phyloP scores from a whole-genome alignment of 2,888 invertebrate genomes.

The Eupithecia inturbata region DNA sequence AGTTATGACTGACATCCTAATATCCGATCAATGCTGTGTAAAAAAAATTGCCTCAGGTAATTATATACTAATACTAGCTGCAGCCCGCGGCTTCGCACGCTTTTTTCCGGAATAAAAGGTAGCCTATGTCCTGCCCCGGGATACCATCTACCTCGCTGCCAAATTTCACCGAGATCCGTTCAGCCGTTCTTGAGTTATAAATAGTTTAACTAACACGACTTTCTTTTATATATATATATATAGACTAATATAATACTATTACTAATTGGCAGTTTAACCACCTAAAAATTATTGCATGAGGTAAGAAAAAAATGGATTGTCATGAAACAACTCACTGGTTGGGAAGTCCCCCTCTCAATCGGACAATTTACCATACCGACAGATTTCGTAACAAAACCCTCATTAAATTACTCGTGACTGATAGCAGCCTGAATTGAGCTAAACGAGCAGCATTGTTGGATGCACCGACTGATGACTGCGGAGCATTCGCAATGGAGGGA shows the following conservation, averaged over 20 bases:
- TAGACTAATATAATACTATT: no score
- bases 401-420: constrained; percentile 30
- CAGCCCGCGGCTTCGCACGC: no score
- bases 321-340: neutral
- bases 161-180: no score
- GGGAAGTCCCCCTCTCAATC: neutral
- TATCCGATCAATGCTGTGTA: neutral
- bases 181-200: no score
- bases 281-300: neutral
- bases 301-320: neutral
- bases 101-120: no score
- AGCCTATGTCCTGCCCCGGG: no score
- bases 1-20: neutral
- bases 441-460: constrained; percentile 33
- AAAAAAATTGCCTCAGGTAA: neutral
- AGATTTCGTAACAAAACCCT: constrained; percentile 10
- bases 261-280: neutral
- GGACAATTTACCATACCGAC: neutral
- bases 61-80: no score
- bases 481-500: constrained; percentile 43
- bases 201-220: no score
- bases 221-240: no score
- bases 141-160: no score
- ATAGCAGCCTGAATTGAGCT: constrained; percentile 12
- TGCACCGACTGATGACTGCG: constrained; percentile 18